Conservation (phyloP, 2,888 invertebrate species). For the Pomacea canaliculata region DNA sequence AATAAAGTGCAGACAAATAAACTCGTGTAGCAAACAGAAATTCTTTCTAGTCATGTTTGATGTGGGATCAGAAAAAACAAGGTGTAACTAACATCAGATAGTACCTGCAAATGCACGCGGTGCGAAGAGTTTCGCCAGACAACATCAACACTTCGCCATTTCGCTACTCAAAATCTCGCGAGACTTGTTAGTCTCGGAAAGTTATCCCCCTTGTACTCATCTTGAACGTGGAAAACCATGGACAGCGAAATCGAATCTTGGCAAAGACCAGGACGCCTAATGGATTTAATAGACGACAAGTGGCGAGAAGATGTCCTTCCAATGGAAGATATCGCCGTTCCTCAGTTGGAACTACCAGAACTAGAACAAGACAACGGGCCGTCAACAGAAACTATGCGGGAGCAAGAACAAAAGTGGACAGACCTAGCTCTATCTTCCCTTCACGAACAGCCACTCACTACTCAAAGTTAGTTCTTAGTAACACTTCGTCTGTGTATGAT, state of each 20-base stretch:
- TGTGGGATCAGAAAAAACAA: too few relatives aligned
- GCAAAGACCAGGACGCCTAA: constrained; percentile 79
- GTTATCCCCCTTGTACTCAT: not conserved
- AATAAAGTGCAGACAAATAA: too few relatives aligned
- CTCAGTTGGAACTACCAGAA: constrained; percentile 89
- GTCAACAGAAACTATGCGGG: constrained; percentile 85
- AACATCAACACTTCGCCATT: constrained; percentile 5
- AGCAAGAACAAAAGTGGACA: constrained; percentile 84
- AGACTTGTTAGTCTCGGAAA: not conserved
- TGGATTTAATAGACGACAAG: constrained; percentile 85
- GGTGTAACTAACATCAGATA: too few relatives aligned
- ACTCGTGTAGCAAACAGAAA: too few relatives aligned
- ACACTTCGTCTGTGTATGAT: too few relatives aligned
- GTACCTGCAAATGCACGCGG: too few relatives aligned
- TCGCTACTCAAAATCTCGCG: constrained; percentile 1
- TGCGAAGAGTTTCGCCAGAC: not conserved
- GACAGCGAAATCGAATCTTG: constrained; percentile 79
- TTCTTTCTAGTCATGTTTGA: too few relatives aligned
- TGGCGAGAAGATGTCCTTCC: constrained; percentile 83
- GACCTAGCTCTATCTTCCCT: constrained; percentile 68
- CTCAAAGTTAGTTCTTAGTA: constrained; percentile 32
- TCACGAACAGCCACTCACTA: constrained; percentile 55
- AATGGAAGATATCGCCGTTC: constrained; percentile 85
- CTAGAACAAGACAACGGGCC: constrained; percentile 90
- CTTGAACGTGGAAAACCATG: constrained; percentile 71